Base-by-base conservation (phyloP, 1,140 invertebrate genomes). In the Stegodyphus dumicola region DNA sequence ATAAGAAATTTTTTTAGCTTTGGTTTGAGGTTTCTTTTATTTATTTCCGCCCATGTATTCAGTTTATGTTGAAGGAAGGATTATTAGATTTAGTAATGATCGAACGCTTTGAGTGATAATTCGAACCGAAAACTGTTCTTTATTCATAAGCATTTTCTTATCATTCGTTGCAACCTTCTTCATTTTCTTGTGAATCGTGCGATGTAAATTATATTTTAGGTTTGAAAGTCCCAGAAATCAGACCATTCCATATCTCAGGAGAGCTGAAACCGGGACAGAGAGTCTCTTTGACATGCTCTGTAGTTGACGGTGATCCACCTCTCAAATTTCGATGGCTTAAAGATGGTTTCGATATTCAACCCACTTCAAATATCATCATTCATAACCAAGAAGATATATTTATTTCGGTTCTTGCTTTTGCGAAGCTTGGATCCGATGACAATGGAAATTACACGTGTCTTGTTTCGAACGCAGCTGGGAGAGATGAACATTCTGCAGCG, bases 181-280 rank as follows among this genome's bases (percentile, higher is more conserved):
- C 9, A 11, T 60, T 60, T 1, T 9, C 15, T 11, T 60, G 56
- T 60, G 15, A 11, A 60, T 9, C 0, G 56, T 60, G 15, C 2
- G 9, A 60, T 69, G 67, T 48, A 69, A 17, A 10, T 69, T 13
- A n/a, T 5, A 13, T 69, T 69, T 18, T 17, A 73, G 70, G 48
- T 51, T 33, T 13, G 9, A 9, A 33, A 73, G 6, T 13, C 7
- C 87, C 87, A 60, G 18, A 52, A 52, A 76, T 88, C 13, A 67
- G 53, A 13, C 78, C 85, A 53, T 87, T 88, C 48, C 70, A 77
- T 17, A 87, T 88, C 79, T 75, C 88, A 11, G 48, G 53, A 7
- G 93, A 93, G 49, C 93, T 95, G 76, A 92, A 94, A 71, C 93
- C 94, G 88, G 95, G 95, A 64, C 94, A 92, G 83, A 91, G 92